Evolutionary conservation across 2,797 vertebrate genomes (phyloP), one percentile per base, ranked within the genome.

Genomic region (Acipenser oxyrinchus): DNA sequence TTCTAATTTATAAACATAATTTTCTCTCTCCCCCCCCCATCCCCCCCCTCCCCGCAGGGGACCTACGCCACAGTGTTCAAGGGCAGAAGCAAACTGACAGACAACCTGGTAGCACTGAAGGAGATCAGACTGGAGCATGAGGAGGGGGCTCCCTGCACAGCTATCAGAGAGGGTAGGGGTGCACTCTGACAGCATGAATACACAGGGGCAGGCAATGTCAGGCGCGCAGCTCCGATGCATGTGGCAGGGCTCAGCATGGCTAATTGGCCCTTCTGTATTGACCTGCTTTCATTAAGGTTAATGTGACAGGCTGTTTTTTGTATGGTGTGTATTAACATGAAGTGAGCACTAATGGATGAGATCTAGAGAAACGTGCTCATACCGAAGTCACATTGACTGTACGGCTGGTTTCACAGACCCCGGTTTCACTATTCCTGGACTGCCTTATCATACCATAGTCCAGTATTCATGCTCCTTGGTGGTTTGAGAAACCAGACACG

Each of bases 61-160:
- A 91, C 90, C 6, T 91, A 91, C 6, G 90, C 90, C 10, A 91
- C 90, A 1, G 90, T 91, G 62, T 91, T 83, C 67, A 91, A 91
- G 69, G 90, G 88, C 7, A 83, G 90, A 65, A 91, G 90, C 76
- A 91, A 91, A 69, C 72, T 91, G 69, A 91, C 89, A 0, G 89
- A 91, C 76, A 90, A 90, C 71, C 78, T 91, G 7, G 90, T 91
- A 1, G 90, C 90, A 63, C 77, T 91, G 73, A 91, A 91, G 69
- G 90, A 91, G 75, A 91, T 91, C 73, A 79, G 89, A 0, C 74
- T 91, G 75, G 90, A 91, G 76, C 89, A 90, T 1, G 90, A 91
- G 72, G 90, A 91, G 73, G 90, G 90, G 0, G 89, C 90, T 0
- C 90, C 90, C 60, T 91, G 90, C 77, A 91, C 90, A 1, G 90